A percentile compares a stretch with the other conserved stretches of the same genome.
Conservation (phyloP, 2,888 invertebrate species). For the Lepeophtheirus nordmannii region DNA sequence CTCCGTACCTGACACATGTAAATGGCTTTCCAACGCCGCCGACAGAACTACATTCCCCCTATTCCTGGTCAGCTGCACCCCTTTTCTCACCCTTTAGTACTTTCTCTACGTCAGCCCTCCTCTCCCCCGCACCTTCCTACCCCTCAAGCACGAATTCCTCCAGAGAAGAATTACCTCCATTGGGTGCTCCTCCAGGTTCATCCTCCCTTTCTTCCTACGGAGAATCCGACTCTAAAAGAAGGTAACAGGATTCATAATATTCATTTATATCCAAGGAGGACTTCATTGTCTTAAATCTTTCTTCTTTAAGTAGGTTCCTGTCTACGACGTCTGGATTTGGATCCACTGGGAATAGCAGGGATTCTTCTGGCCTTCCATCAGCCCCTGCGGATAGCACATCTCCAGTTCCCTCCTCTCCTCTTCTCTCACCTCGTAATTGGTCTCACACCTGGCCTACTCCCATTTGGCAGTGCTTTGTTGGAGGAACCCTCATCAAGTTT, state of each 20-base stretch:
- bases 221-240: constrained; percentile 7
- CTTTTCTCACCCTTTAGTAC: constrained; percentile 26
- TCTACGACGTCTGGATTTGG: too few species aligned
- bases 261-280: not conserved
- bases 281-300: too few species aligned
- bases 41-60: constrained; percentile 26
- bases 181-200: not conserved
- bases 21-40: constrained; percentile 24
- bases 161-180: constrained; percentile 19
- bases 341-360: not conserved
- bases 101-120: constrained; percentile 29
- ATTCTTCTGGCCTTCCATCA: not conserved
- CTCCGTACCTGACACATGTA: constrained; percentile 28
- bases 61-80: constrained; percentile 29
- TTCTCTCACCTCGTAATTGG: constrained; percentile 15
- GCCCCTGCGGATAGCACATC: constrained; percentile 1
- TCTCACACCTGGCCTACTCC: constrained; percentile 33
- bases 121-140: constrained; percentile 32
- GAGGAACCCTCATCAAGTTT: constrained; percentile 29
- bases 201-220: not conserved
- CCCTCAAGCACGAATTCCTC: constrained; percentile 31
- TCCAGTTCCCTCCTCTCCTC: constrained; percentile 22
- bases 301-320: too few species aligned
- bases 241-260: constrained; percentile 6
- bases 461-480: constrained; percentile 36